phyloP scores from a whole-genome alignment of 2,797 vertebrate genomes.

The Gallinago solitaria region DNA sequence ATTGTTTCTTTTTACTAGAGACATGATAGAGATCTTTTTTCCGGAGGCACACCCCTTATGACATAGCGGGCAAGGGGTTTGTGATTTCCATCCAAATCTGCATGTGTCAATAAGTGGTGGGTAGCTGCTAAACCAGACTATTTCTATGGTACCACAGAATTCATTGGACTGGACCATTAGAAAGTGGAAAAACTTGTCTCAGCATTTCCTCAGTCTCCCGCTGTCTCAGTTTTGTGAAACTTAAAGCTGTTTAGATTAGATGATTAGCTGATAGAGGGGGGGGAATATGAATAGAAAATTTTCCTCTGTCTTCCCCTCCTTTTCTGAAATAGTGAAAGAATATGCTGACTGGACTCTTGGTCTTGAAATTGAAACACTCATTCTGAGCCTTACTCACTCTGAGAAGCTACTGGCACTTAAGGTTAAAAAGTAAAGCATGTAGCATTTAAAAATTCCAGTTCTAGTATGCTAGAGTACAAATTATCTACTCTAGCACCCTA shows the following conservation, averaged over 20 bases:
- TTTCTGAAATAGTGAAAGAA: not conserved
- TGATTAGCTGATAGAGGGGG: not conserved
- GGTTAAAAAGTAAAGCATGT: not conserved
- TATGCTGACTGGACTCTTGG: not conserved
- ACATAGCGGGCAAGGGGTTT: rapidly evolving
- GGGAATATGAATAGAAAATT: not conserved
- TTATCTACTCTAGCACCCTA: not conserved
- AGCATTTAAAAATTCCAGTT: not conserved
- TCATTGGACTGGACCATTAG: not conserved
- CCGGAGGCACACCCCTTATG: not conserved
- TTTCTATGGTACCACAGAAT: not conserved
- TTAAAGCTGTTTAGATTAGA: rapidly evolving
- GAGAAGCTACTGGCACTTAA: not conserved
- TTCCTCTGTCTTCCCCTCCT: not conserved
- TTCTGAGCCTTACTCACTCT: not conserved
- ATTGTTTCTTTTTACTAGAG: not conserved
- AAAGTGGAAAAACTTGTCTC: not conserved
- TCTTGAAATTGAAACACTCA: not conserved
- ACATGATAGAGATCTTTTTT: not conserved
- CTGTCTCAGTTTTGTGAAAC: not conserved
- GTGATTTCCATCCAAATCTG: not conserved
- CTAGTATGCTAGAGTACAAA: not conserved
- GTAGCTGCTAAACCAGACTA: not conserved
- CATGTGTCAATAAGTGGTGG: not conserved
- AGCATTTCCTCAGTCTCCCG: not conserved